A percentile compares a stretch with the other conserved stretches of the same genome.
Evolutionary conservation across 1,140 invertebrate species (phyloP).

Genomic region (Delia radicum): DNA sequence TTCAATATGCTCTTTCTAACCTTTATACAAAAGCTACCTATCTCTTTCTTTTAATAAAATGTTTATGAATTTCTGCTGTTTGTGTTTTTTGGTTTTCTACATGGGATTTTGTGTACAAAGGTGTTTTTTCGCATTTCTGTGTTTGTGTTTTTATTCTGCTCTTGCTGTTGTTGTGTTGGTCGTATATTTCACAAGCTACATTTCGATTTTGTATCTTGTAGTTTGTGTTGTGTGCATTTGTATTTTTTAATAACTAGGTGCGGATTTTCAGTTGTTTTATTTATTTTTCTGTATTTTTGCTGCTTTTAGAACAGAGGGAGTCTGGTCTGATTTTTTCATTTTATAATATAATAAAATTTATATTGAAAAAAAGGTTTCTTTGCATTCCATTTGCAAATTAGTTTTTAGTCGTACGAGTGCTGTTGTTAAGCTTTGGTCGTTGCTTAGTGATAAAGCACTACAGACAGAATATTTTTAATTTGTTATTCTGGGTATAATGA

Average conservation of each 20-base stretch:
- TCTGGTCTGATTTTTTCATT: not conserved
- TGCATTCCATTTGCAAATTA: not conserved
- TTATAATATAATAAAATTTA: not conserved
- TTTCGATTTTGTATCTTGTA: not conserved
- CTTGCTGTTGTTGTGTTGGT: not conserved
- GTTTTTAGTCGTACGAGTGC: slow-evolving; percentile 2
- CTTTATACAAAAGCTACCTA: not conserved
- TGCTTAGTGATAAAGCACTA: not conserved
- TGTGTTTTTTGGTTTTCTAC: not conserved
- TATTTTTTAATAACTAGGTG: not conserved
- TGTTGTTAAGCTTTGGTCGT: not conserved
- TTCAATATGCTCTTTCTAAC: not conserved
- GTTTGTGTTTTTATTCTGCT: not conserved
- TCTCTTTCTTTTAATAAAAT: not conserved
- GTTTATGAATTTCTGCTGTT: not conserved
- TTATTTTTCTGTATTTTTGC: not conserved
- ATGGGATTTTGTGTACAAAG: not conserved
- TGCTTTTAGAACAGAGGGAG: not conserved
- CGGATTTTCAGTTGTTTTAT: not conserved
- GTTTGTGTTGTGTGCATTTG: not conserved
- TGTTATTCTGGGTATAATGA: too few species aligned
- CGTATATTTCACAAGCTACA: not conserved
- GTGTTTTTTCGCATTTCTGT: not conserved
- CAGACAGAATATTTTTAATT: not conserved
- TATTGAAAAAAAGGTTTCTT: slow-evolving; percentile 4